phyloP scores from a whole-genome alignment of 2,113 vertebrate genomes.

The Phyllostomus discolor region DNA sequence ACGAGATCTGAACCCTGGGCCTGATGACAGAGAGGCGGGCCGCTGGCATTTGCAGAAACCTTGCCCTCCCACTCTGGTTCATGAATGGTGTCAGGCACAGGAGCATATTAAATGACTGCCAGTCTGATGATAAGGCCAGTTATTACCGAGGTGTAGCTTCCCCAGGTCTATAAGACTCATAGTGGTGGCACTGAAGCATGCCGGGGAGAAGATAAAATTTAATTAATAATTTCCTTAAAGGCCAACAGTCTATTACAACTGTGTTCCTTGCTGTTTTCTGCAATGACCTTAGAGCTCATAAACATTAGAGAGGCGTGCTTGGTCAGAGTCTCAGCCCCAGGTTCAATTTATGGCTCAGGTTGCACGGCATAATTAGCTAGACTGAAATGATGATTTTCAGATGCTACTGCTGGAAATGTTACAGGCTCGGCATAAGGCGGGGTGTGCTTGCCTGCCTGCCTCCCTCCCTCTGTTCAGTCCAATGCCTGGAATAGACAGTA shows the following conservation, averaged over 20 bases:
- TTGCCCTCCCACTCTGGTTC: conserved; percentile 43
- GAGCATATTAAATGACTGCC: conserved; percentile 56
- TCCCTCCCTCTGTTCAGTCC: not conserved
- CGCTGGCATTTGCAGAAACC: conserved; percentile 51
- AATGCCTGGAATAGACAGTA: not conserved
- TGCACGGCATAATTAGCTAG: conserved; percentile 48
- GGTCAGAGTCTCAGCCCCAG: conserved; percentile 41
- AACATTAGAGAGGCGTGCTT: conserved; percentile 42
- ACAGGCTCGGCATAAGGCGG: not conserved
- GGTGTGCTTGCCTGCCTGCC: not conserved
- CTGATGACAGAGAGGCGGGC: not conserved
- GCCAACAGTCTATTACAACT: conserved; percentile 64
- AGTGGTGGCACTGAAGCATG: conserved; percentile 59
- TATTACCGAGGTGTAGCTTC: conserved; percentile 54
- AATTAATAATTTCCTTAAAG: conserved; percentile 78
- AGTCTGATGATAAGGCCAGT: conserved; percentile 50
- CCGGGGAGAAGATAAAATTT: conserved; percentile 69
- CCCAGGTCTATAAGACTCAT: conserved; percentile 64
- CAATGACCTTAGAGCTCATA: conserved; percentile 66
- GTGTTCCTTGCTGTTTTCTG: conserved; percentile 60
- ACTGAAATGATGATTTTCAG: conserved; percentile 34
- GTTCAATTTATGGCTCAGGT: conserved; percentile 58
- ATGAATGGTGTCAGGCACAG: conserved; percentile 70
- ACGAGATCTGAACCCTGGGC: conserved; percentile 52
- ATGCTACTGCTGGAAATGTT: not conserved